Evolutionary conservation across 1,140 invertebrate genomes (phyloP).

Genomic region (Tetramorium simillimum): DNA sequence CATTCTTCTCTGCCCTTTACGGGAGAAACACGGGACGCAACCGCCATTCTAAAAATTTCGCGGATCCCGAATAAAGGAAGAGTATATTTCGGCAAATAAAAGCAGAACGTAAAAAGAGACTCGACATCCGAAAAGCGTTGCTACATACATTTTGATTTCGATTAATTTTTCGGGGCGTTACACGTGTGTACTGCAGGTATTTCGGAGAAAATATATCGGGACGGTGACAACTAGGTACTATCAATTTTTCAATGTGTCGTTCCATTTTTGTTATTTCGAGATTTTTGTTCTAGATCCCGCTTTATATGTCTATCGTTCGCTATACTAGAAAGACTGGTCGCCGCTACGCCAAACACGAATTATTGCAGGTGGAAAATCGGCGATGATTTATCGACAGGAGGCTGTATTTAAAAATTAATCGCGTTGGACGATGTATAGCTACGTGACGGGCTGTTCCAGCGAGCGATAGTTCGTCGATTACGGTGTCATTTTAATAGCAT

Average conservation of each 20-base stretch:
- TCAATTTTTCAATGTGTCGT: neutral
- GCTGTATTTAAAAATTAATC: slow-evolving; percentile 33
- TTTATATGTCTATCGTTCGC: neutral
- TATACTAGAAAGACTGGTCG: neutral
- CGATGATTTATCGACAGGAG: slow-evolving; percentile 13
- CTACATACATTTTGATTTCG: neutral
- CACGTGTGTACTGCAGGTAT: neutral
- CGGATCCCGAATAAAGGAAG: neutral
- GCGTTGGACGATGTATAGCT: neutral
- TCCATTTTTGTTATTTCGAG: neutral
- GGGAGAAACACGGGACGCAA: neutral
- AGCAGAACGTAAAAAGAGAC: neutral
- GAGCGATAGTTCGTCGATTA: slow-evolving; percentile 11
- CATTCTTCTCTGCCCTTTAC: neutral
- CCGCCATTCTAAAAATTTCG: neutral
- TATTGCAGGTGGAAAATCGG: neutral
- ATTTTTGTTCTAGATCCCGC: neutral
- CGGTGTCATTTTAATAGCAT: slow-evolving; percentile 23
- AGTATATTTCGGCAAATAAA: neutral
- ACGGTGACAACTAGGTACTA: neutral
- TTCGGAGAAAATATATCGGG: neutral
- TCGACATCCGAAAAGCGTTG: neutral
- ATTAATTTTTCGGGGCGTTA: neutral
- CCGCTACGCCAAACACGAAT: neutral
- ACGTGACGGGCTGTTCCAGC: neutral